Evolutionary conservation across 2,888 invertebrate genomes (phyloP).

Genomic region (Zeuzera pyrina): DNA sequence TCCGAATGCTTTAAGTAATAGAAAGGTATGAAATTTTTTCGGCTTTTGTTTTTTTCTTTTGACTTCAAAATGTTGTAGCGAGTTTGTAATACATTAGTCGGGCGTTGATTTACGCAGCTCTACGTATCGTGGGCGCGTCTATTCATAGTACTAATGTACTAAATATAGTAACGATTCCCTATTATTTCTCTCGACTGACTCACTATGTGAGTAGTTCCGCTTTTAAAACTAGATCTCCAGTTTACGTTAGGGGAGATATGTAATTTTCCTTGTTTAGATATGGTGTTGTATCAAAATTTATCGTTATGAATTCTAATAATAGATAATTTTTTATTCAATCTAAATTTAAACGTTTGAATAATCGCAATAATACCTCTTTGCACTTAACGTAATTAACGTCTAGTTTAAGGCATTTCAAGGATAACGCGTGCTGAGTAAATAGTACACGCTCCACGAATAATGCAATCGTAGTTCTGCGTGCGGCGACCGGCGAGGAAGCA

Average conservation of each 20-base stretch:
- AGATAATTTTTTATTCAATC: too few species aligned
- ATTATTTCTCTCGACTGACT: constrained; percentile 63
- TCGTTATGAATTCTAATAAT: too few species aligned
- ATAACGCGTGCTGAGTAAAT: constrained; percentile 18
- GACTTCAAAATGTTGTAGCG: constrained; percentile 37
- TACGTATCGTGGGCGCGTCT: constrained; percentile 57
- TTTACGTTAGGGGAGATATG: too few species aligned
- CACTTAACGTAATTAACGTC: constrained; percentile 8
- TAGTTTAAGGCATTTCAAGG: constrained; percentile 20
- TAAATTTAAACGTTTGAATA: too few species aligned
- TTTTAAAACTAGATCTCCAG: constrained; percentile 42
- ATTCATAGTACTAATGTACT: constrained; percentile 68
- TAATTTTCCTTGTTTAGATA: too few species aligned
- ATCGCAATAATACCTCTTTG: too few species aligned
- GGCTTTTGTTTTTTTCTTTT: background rate
- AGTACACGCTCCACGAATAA: constrained; percentile 12
- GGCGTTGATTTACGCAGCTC: constrained; percentile 63
- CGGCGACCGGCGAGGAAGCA: constrained; percentile 5
- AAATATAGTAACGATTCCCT: constrained; percentile 68
- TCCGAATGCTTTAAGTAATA: too few species aligned
- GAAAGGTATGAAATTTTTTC: background rate
- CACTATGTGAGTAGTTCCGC: constrained; percentile 43
- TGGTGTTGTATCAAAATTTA: too few species aligned
- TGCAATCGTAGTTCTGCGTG: constrained; percentile 9
- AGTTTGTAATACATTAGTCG: constrained; percentile 62